Conservation (phyloP, 2,113 vertebrate species). For the Nyctibius bracteatus region DNA sequence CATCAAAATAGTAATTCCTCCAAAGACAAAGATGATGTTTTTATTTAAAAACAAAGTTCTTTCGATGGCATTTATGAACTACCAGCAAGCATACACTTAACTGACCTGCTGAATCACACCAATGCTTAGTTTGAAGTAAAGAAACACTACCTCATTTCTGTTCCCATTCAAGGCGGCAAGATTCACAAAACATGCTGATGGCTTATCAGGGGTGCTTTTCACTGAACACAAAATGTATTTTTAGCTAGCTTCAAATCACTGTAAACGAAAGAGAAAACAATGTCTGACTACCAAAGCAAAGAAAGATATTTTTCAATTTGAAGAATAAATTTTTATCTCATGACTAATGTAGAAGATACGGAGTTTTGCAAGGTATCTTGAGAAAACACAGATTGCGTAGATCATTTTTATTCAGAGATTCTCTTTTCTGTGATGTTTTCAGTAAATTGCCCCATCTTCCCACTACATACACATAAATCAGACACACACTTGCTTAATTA, state of each 20-base stretch:
- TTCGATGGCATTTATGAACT: neutral
- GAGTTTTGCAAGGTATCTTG: neutral
- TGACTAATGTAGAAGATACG: neutral
- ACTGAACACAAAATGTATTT: neutral
- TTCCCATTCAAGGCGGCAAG: neutral
- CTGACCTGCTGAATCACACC: neutral
- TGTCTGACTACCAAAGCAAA: neutral
- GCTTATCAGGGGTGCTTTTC: neutral
- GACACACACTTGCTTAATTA: neutral
- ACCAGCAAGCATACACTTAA: neutral
- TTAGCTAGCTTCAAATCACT: neutral
- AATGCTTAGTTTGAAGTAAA: neutral
- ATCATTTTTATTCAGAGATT: neutral
- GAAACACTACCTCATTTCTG: neutral
- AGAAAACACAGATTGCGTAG: neutral
- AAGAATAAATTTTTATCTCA: neutral
- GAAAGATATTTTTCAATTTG: neutral
- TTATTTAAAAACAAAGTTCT: neutral
- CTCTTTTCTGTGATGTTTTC: neutral
- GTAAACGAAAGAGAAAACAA: neutral
- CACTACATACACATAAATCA: neutral
- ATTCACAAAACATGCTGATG: neutral
- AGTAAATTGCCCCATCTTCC: neutral
- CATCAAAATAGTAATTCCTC: neutral
- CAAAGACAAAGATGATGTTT: neutral